phyloP scores from a whole-genome alignment of 2,113 vertebrate genomes.

The Chinchilla lanigera region DNA sequence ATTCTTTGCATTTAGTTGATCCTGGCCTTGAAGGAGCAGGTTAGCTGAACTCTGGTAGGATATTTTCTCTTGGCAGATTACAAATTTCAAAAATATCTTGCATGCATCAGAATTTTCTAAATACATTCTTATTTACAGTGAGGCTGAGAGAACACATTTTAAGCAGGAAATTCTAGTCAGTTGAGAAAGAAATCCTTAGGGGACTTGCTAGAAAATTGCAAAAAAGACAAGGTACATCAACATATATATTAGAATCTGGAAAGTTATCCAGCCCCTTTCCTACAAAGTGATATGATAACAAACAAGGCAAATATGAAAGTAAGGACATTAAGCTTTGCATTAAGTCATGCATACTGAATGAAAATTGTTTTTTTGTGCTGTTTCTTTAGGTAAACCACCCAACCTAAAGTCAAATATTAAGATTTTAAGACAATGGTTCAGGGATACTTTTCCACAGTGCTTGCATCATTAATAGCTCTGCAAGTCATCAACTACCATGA shows the following conservation, averaged over 20 bases:
- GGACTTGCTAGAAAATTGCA: constrained; percentile 59
- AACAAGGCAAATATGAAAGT: background rate
- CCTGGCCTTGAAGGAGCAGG: background rate
- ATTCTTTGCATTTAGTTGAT: constrained; percentile 39
- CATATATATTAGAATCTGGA: background rate
- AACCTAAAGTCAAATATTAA: constrained; percentile 2
- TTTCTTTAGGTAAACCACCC: background rate
- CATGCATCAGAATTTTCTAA: constrained; percentile 40
- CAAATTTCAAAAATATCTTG: constrained; percentile 43
- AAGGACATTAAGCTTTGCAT: background rate
- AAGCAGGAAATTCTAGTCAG: constrained; percentile 25
- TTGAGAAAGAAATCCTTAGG: constrained; percentile 61
- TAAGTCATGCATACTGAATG: background rate
- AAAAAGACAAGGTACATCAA: constrained; percentile 1
- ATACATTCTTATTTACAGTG: background rate
- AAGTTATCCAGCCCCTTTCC: background rate
- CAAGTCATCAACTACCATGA: background rate
- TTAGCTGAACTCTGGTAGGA: constrained; percentile 6
- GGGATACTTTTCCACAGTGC: background rate
- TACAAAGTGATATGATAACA: background rate
- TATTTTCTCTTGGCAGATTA: constrained; percentile 56
- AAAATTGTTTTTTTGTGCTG: background rate
- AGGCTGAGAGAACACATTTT: constrained; percentile 23
- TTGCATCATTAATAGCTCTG: background rate
- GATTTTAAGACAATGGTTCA: background rate